Conservation (phyloP, 2,888 invertebrate species). For the Reticulitermes lucifugus region DNA sequence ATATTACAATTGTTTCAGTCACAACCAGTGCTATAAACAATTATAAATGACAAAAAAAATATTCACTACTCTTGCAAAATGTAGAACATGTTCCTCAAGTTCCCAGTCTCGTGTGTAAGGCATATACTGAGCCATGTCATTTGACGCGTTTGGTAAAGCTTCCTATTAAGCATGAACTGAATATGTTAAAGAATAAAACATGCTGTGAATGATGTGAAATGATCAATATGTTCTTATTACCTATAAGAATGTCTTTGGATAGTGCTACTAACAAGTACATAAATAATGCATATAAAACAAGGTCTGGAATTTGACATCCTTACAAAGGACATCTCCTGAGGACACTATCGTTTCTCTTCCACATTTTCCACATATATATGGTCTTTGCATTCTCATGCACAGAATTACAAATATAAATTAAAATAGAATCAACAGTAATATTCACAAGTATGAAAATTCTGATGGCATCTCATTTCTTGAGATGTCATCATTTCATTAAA, state of each 20-base stretch:
- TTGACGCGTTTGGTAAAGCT: background rate
- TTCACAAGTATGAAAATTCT: slow-evolving; percentile 17
- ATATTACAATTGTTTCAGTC: slow-evolving; percentile 15
- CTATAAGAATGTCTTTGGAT: slow-evolving; percentile 36
- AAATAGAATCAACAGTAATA: slow-evolving; percentile 14
- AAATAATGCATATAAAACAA: slow-evolving; percentile 16
- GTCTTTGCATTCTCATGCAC: slow-evolving; percentile 14
- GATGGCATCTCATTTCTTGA: background rate
- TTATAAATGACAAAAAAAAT: slow-evolving; percentile 27
- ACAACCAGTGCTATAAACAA: slow-evolving; percentile 29
- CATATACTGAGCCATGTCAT: slow-evolving; percentile 20
- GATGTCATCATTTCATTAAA: slow-evolving; percentile 29
- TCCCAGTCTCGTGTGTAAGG: slow-evolving; percentile 28
- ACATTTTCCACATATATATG: background rate
- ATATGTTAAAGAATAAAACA: slow-evolving; percentile 17
- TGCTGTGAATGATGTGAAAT: slow-evolving; percentile 7
- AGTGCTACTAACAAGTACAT: slow-evolving; percentile 30
- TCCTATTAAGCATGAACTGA: background rate
- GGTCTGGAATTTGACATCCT: background rate
- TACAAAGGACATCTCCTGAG: background rate
- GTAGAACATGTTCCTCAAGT: slow-evolving; percentile 16
- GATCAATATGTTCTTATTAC: background rate
- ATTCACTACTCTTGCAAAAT: slow-evolving; percentile 25
- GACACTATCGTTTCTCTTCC: background rate
- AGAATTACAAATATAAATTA: background rate